A percentile compares a stretch with the other conserved stretches of the same genome.
Evolutionary conservation across 2,888 invertebrate species (phyloP).

Genomic region (Euplagia quadripunctaria): DNA sequence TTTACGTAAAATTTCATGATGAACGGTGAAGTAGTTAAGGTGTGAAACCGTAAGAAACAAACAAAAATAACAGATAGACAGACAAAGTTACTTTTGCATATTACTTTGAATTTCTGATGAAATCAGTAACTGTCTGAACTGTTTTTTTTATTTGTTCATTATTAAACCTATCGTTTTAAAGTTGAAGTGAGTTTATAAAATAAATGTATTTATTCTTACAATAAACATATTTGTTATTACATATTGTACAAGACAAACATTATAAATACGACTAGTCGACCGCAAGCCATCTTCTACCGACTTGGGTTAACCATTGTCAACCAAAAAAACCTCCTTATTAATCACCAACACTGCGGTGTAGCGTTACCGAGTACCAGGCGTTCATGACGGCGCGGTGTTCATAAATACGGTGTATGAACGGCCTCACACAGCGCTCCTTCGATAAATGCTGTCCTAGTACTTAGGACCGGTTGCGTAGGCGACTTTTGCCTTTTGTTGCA

Average conservation of each 20-base stretch:
- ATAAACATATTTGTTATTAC: too few species aligned
- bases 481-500: slow-evolving; percentile 62
- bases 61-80: too few species aligned
- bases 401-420: slow-evolving; percentile 82
- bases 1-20: too few species aligned
- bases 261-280: slow-evolving; percentile 15
- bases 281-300: slow-evolving; percentile 23
- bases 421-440: slow-evolving; percentile 81
- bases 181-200: too few species aligned
- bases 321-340: slow-evolving; percentile 65
- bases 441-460: slow-evolving; percentile 77
- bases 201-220: too few species aligned
- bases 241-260: neutral
- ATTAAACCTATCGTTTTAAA: too few species aligned
- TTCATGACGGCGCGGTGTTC: slow-evolving; percentile 75
- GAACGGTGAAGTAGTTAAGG: too few species aligned
- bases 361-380: slow-evolving; percentile 76
- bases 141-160: too few species aligned
- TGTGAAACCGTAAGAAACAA: too few species aligned
- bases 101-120: too few species aligned
- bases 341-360: slow-evolving; percentile 73
- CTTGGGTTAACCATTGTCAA: slow-evolving; percentile 41
- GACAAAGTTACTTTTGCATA: too few species aligned
- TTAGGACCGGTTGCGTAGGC: slow-evolving; percentile 73
- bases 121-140: too few species aligned